Conservation (phyloP, 2,797 vertebrate genomes). For the Orientallactaga sibirica region DNA sequence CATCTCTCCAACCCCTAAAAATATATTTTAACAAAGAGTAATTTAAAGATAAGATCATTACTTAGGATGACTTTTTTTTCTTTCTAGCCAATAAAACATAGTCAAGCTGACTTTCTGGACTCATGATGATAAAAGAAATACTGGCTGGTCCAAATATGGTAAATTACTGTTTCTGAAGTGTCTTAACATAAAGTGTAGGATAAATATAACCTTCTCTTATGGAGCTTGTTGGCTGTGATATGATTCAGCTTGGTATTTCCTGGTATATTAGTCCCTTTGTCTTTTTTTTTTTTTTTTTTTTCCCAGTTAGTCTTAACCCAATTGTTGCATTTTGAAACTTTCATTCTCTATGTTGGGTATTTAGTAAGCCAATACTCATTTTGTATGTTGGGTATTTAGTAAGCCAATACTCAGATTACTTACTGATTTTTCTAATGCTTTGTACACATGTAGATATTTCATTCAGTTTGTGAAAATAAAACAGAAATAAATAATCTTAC, state of each 20-base stretch:
- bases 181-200: neutral
- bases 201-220: constrained; percentile 33
- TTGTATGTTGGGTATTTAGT: constrained; percentile 32
- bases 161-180: constrained; percentile 42
- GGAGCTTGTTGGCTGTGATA: neutral
- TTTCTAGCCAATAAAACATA: constrained; percentile 1
- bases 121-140: constrained; percentile 17
- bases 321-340: constrained; percentile 42
- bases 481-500: constrained; percentile 58
- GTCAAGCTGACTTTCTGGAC: neutral
- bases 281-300: neutral
- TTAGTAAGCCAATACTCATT: constrained; percentile 64
- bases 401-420: constrained; percentile 60
- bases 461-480: constrained; percentile 61
- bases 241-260: neutral
- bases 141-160: constrained; percentile 12
- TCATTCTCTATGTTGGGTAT: neutral
- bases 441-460: constrained; percentile 10
- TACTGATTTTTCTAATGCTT: constrained; percentile 61
- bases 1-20: too few relatives aligned
- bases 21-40: neutral
- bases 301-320: constrained; percentile 2
- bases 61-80: neutral
- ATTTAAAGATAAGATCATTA: constrained; percentile 54
- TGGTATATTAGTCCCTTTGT: constrained; percentile 49